Conservation (phyloP, 92 coral and sea anemone species). For the Micromussa lordhowensis region DNA sequence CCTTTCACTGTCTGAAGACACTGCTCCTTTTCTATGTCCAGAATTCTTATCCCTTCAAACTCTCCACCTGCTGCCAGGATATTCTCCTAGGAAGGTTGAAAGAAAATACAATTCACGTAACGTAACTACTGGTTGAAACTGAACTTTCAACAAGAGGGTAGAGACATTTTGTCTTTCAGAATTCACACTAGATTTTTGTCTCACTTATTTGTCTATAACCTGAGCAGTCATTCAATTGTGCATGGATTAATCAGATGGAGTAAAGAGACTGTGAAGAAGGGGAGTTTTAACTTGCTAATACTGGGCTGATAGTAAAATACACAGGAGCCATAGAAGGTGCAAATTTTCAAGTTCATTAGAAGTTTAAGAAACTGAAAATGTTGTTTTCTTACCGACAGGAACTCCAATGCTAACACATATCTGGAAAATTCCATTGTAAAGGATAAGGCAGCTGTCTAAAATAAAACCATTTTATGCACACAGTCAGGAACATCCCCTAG, state of each 20-base stretch:
- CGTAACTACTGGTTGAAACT: not conserved
- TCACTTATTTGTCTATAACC: no score
- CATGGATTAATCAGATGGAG: no score
- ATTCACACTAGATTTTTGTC: no score
- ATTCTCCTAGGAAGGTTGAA: slow-evolving; percentile 68
- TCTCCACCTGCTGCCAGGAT: slow-evolving; percentile 92
- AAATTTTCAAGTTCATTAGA: not conserved
- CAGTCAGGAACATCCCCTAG: not conserved
- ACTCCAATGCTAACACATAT: slow-evolving; percentile 87
- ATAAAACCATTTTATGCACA: not conserved
- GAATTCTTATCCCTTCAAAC: slow-evolving; percentile 78
- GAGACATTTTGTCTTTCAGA: no score
- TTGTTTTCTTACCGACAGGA: slow-evolving; percentile 57
- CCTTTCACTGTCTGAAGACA: slow-evolving; percentile 85
- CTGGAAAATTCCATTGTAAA: slow-evolving; percentile 82
- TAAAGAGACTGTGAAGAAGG: no score
- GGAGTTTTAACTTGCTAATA: no score
- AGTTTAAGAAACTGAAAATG: not conserved
- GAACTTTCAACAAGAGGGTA: not conserved
- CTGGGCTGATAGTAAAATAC: no score
- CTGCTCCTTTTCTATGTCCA: slow-evolving; percentile 82
- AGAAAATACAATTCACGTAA: not conserved
- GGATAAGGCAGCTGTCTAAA: slow-evolving; percentile 89
- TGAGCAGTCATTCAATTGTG: no score
- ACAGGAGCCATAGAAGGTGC: no score